Conservation (phyloP, 2,888 invertebrate species). For the Callinectes sapidus region DNA sequence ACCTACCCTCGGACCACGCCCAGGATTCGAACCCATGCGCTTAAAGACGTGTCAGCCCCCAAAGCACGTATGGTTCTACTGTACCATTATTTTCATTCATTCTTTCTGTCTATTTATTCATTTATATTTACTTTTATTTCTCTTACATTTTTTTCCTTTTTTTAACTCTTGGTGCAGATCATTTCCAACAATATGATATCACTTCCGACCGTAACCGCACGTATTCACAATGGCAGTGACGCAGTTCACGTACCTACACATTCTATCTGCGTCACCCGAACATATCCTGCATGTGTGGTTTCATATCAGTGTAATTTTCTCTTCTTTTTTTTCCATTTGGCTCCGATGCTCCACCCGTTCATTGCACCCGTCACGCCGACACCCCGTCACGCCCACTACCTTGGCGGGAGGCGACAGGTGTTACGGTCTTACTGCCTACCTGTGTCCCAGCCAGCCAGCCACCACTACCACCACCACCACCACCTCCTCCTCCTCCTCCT, state of each 20-base stretch:
- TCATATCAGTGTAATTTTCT: not conserved
- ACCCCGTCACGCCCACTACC: slow-evolving; percentile 21
- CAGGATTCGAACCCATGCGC: too few species aligned
- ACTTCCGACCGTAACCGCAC: too few species aligned
- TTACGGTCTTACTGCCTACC: not conserved
- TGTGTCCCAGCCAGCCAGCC: not conserved
- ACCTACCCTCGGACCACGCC: too few species aligned
- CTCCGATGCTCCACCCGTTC: not conserved
- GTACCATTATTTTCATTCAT: too few species aligned
- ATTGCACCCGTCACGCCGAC: slow-evolving; percentile 16
- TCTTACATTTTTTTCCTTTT: not conserved
- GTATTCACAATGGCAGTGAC: not conserved
- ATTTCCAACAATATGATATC: too few species aligned
- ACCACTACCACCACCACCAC: not conserved
- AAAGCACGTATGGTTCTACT: too few species aligned
- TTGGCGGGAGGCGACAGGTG: slow-evolving; percentile 10
- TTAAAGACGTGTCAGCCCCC: too few species aligned
- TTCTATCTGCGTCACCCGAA: not conserved
- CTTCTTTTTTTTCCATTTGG: not conserved
- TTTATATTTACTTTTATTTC: too few species aligned
- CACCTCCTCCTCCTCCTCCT: not conserved
- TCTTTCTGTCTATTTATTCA: too few species aligned
- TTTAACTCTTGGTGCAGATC: not conserved
- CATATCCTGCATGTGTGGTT: not conserved
- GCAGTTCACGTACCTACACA: not conserved